These are phyloP conservation scores for Phaethon lepturus DNA, from an alignment of 2,113 vertebrate species.

Conservation along the genomic window DNA sequence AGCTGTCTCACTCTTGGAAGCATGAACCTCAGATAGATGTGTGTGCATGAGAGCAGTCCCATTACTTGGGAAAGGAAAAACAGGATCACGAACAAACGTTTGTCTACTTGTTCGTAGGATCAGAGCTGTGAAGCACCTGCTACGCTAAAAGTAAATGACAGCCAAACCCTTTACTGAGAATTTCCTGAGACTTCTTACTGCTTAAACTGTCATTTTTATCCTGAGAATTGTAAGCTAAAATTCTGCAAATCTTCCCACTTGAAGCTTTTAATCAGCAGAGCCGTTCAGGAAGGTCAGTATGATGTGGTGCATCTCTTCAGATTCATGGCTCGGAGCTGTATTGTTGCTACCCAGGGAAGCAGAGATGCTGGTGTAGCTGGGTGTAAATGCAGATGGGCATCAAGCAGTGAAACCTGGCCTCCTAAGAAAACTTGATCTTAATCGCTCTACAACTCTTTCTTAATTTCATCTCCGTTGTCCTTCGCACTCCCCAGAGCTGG, in stretches of 20 bases:
- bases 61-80: not conserved
- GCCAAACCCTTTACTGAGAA: not conserved
- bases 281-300: not conserved
- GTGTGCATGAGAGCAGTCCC: not conserved
- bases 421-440: not conserved
- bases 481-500: not conserved
- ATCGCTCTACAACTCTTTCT: not conserved
- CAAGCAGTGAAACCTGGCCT: not conserved
- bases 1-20: not conserved
- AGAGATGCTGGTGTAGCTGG: not conserved
- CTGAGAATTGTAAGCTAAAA: not conserved
- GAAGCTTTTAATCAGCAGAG: not conserved
- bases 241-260: not conserved
- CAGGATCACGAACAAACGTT: not conserved
- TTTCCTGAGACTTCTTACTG: not conserved
- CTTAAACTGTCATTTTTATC: not conserved
- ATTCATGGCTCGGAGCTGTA: not conserved
- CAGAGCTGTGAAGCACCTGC: not conserved
- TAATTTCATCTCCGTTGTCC: not conserved
- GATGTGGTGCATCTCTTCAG: not conserved
- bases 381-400: not conserved
- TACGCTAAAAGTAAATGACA: not conserved
- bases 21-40: not conserved
- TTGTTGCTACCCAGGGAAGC: not conserved
- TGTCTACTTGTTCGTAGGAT: not conserved